Conservation (phyloP, 2,113 vertebrate genomes). For the Bos taurus region DNA sequence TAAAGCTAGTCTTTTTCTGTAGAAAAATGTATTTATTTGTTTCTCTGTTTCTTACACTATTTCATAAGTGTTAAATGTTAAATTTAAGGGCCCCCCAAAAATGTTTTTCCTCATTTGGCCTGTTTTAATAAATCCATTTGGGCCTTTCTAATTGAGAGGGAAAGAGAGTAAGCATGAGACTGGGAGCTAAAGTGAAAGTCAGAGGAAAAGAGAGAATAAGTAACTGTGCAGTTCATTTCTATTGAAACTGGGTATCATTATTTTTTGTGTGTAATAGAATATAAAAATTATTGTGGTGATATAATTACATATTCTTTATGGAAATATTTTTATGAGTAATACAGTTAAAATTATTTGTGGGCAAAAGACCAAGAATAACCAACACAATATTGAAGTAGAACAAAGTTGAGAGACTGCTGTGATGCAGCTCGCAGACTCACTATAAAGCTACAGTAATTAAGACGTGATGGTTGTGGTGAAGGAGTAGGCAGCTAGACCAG, state of each 20-base stretch:
- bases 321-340: not conserved
- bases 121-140: not conserved
- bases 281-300: not conserved
- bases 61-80: not conserved
- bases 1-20: not conserved
- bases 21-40: not conserved
- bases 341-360: not conserved
- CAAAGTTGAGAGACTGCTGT: not conserved
- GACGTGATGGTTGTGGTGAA: not conserved
- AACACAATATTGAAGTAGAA: not conserved
- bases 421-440: not conserved
- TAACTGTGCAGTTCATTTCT: not conserved
- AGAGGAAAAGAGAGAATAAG: not conserved
- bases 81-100: not conserved
- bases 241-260: not conserved
- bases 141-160: not conserved
- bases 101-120: not conserved
- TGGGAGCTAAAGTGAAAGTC: not conserved
- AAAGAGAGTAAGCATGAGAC: not conserved
- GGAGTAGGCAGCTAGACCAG: not conserved
- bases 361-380: not conserved
- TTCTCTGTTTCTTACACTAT: not conserved
- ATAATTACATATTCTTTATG: not conserved
- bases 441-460: not conserved
- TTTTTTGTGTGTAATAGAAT: not conserved